phyloP scores from a whole-genome alignment of 2,888 invertebrate genomes.

The Spilosoma lubricipeda region DNA sequence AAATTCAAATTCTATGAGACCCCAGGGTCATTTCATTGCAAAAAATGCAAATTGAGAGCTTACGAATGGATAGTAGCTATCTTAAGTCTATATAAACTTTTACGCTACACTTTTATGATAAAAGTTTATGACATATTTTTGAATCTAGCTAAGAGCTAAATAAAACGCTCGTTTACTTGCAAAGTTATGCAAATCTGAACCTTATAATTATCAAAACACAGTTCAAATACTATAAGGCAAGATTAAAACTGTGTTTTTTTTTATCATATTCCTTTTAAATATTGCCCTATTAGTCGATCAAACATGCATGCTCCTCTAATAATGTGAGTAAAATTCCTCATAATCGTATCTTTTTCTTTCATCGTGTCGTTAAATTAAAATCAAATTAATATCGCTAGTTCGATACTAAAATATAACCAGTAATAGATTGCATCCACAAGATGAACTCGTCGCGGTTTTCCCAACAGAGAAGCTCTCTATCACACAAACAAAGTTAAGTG shows the following conservation, averaged over 20 bases:
- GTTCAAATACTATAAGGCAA: background rate
- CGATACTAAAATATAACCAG: conserved; percentile 13
- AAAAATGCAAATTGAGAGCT: background rate
- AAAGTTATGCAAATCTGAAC: background rate
- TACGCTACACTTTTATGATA: background rate
- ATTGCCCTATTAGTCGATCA: background rate
- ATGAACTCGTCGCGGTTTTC: conserved; percentile 23
- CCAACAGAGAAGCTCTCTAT: conserved; percentile 32
- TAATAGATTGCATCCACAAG: conserved; percentile 21
- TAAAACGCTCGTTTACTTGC: background rate
- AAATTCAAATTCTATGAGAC: background rate
- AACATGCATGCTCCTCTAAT: background rate
- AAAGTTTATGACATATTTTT: background rate
- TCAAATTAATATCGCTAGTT: too few relatives aligned
- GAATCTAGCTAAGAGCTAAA: background rate
- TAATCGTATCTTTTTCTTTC: background rate
- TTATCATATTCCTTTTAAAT: background rate
- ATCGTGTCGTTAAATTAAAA: too few relatives aligned
- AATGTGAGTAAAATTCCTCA: background rate
- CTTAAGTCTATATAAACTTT: background rate
- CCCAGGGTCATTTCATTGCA: background rate
- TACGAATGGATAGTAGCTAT: background rate
- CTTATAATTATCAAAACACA: background rate
- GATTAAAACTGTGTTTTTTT: too few relatives aligned
- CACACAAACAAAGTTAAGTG: conserved; percentile 50